Conservation (phyloP, 2,113 vertebrate genomes). For the Nothobranchius kuhntae region DNA sequence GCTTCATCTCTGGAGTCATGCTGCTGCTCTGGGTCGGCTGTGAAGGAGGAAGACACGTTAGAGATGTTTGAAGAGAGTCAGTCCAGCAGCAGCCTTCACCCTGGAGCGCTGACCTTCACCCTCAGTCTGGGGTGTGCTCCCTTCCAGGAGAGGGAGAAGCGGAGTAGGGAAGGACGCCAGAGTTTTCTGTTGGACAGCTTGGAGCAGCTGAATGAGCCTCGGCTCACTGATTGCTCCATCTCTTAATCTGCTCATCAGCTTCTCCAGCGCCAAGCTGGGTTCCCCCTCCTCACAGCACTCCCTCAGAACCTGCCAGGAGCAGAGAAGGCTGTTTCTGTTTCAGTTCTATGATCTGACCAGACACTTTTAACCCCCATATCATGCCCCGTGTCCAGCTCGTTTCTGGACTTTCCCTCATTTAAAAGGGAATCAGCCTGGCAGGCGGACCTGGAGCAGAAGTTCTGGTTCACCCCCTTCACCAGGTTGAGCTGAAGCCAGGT, state of each 20-base stretch:
- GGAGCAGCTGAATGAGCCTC: conserved; percentile 78
- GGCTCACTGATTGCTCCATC: conserved; percentile 74
- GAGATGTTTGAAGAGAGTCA: not conserved
- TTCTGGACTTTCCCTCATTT: too few relatives aligned
- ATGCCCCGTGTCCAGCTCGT: too few relatives aligned
- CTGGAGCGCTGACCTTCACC: conserved; percentile 7
- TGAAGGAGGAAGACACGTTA: not conserved
- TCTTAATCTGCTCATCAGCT: conserved; percentile 72
- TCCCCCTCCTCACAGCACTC: conserved; percentile 78
- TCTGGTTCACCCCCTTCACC: too few relatives aligned
- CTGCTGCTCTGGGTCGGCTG: conserved; percentile 27
- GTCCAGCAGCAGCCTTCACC: not conserved
- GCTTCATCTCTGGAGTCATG: not conserved
- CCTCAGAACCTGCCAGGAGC: conserved; percentile 75
- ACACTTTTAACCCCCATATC: too few relatives aligned
- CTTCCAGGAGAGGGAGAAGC: conserved; percentile 73
- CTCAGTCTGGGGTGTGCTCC: not conserved
- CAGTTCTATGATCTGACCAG: too few relatives aligned
- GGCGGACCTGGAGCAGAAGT: too few relatives aligned
- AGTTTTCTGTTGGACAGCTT: conserved; percentile 54
- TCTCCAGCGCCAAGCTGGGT: conserved; percentile 66
- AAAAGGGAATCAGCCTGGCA: too few relatives aligned
- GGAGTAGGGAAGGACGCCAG: conserved; percentile 44
- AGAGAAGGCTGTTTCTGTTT: not conserved
- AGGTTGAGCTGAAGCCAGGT: not conserved